These are phyloP conservation scores for Drosophila ohnishii DNA, from an alignment of 1,140 invertebrate species.

Conservation along the genomic window DNA sequence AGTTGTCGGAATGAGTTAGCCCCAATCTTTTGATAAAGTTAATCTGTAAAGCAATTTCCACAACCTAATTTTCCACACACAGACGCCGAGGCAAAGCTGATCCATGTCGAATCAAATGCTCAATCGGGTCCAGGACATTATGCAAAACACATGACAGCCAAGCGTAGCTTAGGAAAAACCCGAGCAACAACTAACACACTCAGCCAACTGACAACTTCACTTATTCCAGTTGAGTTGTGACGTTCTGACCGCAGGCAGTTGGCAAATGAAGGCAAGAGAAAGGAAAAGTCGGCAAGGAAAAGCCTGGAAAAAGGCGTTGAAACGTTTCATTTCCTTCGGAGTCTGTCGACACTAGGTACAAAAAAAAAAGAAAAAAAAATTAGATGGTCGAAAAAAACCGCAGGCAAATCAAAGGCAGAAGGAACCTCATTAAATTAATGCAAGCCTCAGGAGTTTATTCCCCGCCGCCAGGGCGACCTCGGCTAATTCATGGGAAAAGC, in stretches of 20 bases:
- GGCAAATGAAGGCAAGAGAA: constrained; percentile 21
- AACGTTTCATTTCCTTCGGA: constrained; percentile 53
- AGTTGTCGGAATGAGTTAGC: neutral
- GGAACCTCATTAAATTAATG: constrained; percentile 81
- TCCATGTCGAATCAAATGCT: constrained; percentile 63
- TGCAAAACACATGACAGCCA: constrained; percentile 60
- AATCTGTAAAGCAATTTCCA: constrained; percentile 46
- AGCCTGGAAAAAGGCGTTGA: constrained; percentile 61
- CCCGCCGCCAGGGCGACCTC: neutral
- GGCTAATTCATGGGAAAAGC: constrained; percentile 63
- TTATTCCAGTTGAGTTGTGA: constrained; percentile 75
- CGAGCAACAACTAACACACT: constrained; percentile 55
- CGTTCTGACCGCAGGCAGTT: constrained; percentile 58
- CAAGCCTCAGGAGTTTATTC: constrained; percentile 69
- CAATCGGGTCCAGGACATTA: constrained; percentile 52
- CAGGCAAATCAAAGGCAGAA: constrained; percentile 61
- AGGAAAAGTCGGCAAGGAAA: constrained; percentile 18
- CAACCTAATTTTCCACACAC: constrained; percentile 51
- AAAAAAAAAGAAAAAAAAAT: constrained; percentile 15
- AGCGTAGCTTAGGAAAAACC: constrained; percentile 35
- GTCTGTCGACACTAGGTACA: constrained; percentile 49
- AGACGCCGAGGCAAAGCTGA: constrained; percentile 17
- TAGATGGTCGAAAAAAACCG: constrained; percentile 60
- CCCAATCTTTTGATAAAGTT: constrained; percentile 21
- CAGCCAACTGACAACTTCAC: constrained; percentile 75